phyloP scores from a whole-genome alignment of 1,140 invertebrate species.

The Macrocentrus cingulum region DNA sequence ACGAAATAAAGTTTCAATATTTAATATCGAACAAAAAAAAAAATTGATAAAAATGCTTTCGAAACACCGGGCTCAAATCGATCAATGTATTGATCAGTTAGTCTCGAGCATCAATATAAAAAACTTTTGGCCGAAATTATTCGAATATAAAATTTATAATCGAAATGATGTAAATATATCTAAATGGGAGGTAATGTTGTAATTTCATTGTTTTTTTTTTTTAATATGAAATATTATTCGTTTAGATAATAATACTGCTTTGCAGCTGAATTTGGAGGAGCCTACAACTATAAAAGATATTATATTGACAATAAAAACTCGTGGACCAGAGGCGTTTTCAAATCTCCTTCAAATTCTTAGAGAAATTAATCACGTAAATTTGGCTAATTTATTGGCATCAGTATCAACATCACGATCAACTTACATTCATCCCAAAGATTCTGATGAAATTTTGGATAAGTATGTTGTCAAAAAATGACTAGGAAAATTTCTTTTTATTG shows the following conservation, averaged over 20 bases:
- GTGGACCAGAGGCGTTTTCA: constrained; percentile 44
- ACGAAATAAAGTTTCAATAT: too few species aligned
- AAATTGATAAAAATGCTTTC: too few species aligned
- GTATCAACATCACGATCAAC: neutral
- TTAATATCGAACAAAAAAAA: too few species aligned
- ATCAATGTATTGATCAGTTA: constrained; percentile 30
- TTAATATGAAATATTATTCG: constrained; percentile 9
- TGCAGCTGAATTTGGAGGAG: constrained; percentile 30
- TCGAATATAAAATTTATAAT: constrained; percentile 41
- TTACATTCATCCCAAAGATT: constrained; percentile 8
- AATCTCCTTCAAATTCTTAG: constrained; percentile 37
- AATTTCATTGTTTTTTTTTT: constrained; percentile 1
- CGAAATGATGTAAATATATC: constrained; percentile 40
- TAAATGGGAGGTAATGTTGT: constrained; percentile 39
- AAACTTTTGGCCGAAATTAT: constrained; percentile 39
- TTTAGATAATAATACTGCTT: neutral
- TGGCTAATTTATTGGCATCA: constrained; percentile 35
- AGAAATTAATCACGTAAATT: constrained; percentile 34
- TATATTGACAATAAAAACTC: constrained; percentile 38
- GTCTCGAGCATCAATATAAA: constrained; percentile 34
- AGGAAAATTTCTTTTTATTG: too few species aligned
- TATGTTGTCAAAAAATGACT: too few species aligned
- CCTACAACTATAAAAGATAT: constrained; percentile 34
- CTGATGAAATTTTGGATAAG: constrained; percentile 1
- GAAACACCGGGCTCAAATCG: too few species aligned